These are phyloP conservation scores for Herminia tarsipennalis DNA, from an alignment of 2,888 invertebrate genomes.

Conservation along the genomic window DNA sequence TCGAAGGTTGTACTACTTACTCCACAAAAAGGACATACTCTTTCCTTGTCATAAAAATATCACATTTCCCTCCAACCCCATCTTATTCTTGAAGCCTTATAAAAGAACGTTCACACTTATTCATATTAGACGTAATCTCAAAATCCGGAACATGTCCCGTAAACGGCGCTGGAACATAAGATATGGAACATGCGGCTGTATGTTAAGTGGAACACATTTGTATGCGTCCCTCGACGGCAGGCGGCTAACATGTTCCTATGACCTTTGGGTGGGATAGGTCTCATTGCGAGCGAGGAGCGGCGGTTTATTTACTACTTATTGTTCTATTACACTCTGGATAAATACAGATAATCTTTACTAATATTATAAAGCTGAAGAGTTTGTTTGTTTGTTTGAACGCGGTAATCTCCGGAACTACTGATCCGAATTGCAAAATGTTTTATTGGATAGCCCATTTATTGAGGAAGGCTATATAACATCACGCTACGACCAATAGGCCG, in stretches of 20 bases:
- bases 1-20: too few species aligned
- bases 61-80: too few species aligned
- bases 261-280: conserved; percentile 29
- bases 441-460: too few species aligned
- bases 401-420: too few species aligned
- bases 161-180: conserved; percentile 6
- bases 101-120: conserved; percentile 10
- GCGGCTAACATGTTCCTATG: conserved; percentile 29
- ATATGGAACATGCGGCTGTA: conserved; percentile 19
- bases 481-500: too few species aligned
- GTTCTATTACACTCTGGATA: neutral
- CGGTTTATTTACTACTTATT: neutral
- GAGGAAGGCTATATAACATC: too few species aligned
- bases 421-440: too few species aligned
- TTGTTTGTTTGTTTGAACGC: too few species aligned
- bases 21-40: too few species aligned
- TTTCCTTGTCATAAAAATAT: too few species aligned
- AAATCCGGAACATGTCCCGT: conserved; percentile 8
- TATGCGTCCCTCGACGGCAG: conserved; percentile 40
- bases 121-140: conserved; percentile 13
- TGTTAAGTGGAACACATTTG: conserved; percentile 33
- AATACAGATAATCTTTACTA: too few species aligned
- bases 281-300: conserved; percentile 10
- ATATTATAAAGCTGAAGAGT: too few species aligned
- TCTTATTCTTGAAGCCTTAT: neutral